Evolutionary conservation across 2,113 vertebrate genomes (phyloP), one percentile per base, ranked within the genome.

Genomic region (Zosterops borbonicus): DNA sequence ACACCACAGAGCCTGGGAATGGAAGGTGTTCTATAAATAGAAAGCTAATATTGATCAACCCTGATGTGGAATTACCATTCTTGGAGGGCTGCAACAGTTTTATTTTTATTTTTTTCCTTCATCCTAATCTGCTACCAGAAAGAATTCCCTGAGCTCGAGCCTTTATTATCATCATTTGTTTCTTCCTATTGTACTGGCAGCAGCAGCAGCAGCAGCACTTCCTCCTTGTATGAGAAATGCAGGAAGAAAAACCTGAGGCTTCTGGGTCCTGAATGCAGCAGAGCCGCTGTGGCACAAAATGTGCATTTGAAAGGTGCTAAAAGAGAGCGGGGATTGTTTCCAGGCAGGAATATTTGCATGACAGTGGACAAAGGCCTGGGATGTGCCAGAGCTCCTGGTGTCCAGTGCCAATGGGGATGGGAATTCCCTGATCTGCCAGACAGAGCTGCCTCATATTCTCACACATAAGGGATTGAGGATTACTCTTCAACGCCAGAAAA

Each of bases 291-390:
- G 92, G 74, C 91, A 94, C 95, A 71, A 92, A 96, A 94, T 95
- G 94, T 89, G 90, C 93, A 87, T 96, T 95, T 96, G 96, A 95
- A 97, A 96, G 86, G 88, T 89, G 92, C 62, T 93, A 10, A 67
- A 56, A 78, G 77, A 41, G 69, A 60, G 47, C n/a, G 53, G 75
- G 71, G 53, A 89, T 91, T 86, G 86, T 88, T 95, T 80, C 63
- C 89, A 78, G 22, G 4, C 64, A n/a, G 93, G 79, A 88, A 95
- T 47, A 47, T 96, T 96, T 87, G 93, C 94, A 97, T 96, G 95
- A 94, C 90, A 94, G 47, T 89, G 92, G 87, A 65, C 77, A 90
- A 83, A 91, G 92, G 74, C 55, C 59, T 22, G 63, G 65, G 77
- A 2, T 60, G 70, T 68, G 89, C 91, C 90, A 62, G 74, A 59